These are phyloP conservation scores for Sturmia bella DNA, from an alignment of 2,888 invertebrate species.

Conservation along the genomic window DNA sequence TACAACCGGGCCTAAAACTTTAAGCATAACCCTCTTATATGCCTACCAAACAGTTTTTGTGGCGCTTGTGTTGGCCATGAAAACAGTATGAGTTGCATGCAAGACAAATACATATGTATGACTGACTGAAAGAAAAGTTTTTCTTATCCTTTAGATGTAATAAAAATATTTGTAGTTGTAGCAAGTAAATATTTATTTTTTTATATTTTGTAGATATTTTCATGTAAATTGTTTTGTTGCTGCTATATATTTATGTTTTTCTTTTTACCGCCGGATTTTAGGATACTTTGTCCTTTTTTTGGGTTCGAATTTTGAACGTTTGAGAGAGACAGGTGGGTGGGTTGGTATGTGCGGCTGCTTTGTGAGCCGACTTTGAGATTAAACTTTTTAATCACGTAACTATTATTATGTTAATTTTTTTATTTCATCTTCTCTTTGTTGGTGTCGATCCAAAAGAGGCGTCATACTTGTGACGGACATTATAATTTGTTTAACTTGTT, in stretches of 20 bases:
- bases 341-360: background rate
- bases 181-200: conserved; percentile 11
- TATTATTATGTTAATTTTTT: conserved; percentile 65
- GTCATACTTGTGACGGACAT: conserved; percentile 35
- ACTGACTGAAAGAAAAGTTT: conserved; percentile 15
- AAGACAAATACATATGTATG: conserved; percentile 37
- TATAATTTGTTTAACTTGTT: conserved; percentile 36
- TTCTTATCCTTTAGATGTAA: conserved; percentile 30
- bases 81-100: conserved; percentile 16
- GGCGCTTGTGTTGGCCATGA: background rate
- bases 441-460: conserved; percentile 4
- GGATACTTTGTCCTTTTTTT: background rate
- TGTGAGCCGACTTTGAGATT: conserved; percentile 6
- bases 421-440: conserved; percentile 1
- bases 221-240: conserved; percentile 32
- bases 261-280: conserved; percentile 13
- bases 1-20: too few relatives aligned
- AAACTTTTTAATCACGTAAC: conserved; percentile 64
- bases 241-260: conserved; percentile 10
- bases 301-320: background rate
- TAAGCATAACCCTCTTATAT: background rate
- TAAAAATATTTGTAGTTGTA: conserved; percentile 54
- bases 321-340: background rate
- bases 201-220: conserved; percentile 26
- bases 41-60: background rate